phyloP scores from a whole-genome alignment of 2,113 vertebrate species.

The Sinocyclocheilus anophthalmus region DNA sequence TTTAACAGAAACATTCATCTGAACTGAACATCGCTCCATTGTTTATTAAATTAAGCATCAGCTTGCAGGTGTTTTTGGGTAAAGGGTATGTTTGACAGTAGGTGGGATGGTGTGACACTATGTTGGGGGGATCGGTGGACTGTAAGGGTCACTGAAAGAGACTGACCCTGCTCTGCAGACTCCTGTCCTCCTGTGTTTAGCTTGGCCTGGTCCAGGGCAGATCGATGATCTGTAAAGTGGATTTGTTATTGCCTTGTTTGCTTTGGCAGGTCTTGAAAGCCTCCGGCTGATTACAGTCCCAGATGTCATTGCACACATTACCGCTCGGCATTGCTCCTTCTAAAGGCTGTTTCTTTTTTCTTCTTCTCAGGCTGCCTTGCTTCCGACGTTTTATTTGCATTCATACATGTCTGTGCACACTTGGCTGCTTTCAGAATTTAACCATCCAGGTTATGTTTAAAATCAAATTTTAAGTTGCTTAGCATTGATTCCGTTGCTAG shows the following conservation, averaged over 20 bases:
- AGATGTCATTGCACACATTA: conserved; percentile 95
- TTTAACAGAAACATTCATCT: not conserved
- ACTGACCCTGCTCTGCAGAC: conserved; percentile 76
- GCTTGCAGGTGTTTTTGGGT: conserved; percentile 6
- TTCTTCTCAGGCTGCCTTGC: conserved; percentile 7
- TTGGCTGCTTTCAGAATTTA: conserved; percentile 42
- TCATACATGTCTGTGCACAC: conserved; percentile 42
- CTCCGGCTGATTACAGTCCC: conserved; percentile 94
- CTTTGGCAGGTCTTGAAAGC: conserved; percentile 99
- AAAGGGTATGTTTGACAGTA: conserved; percentile 14
- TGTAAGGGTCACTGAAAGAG: conserved; percentile 61
- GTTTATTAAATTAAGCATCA: conserved; percentile 7
- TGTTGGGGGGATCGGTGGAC: conserved; percentile 29
- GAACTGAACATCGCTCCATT: not conserved
- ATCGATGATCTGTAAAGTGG: conserved; percentile 99
- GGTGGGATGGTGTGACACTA: conserved; percentile 41
- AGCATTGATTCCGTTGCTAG: conserved; percentile 53
- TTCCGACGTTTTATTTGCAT: conserved; percentile 44
- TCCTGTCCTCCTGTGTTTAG: conserved; percentile 80
- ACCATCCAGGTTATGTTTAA: conserved; percentile 44
- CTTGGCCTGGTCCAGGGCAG: conserved; percentile 89
- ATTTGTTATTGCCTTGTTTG: conserved; percentile 99
- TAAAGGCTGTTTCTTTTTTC: conserved; percentile 53
- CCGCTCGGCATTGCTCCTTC: conserved; percentile 78
- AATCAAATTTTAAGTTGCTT: conserved; percentile 40